Evolutionary conservation across 2,113 vertebrate species (phyloP), one percentile per base, ranked within the genome.

Genomic region (Alosa alosa): DNA sequence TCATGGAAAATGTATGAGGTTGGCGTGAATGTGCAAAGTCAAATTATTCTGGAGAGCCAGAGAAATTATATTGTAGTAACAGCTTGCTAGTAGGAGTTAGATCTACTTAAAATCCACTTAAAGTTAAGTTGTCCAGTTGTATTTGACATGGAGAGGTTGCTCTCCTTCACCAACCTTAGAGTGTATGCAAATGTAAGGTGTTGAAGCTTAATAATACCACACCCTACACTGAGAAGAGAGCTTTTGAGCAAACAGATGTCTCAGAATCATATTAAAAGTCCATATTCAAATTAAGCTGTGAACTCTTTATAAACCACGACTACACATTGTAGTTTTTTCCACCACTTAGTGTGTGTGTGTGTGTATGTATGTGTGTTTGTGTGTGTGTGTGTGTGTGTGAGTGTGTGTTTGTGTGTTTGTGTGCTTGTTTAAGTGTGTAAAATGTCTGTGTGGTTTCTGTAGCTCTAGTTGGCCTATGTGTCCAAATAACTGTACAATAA

Each of bases 361-460:
- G n/a, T n/a, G n/a, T n/a, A n/a, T n/a, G n/a, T n/a, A n/a, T n/a
- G n/a, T n/a, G n/a, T n/a, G n/a, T n/a, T n/a, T n/a, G n/a, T 44
- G 4, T 44, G 60, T 64, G 60, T n/a, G 60, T 64, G 60, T n/a
- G 31, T 78, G 10, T 78, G 3, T 75, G 64, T 25, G 6, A 0
- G 57, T 25, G 49, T 87, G 89, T 39, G 25, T 36, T 11, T 75
- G 25, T 75, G 4, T n/a, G 60, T 68, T n/a, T 75, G n/a, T n/a
- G n/a, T n/a, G 57, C 25, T 36, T 75, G 25, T 39, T 17, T 75
- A 31, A 10, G 82, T 31, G 50, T 87, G 89, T n/a, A 6, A 20
- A 6, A 18, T 78, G n/a, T 68, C 31, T 75, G 31, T 78, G 25
- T 36, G 10, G 31, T 39, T 78, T 4, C 36, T 15, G 41, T 49